Conservation (phyloP, 2,113 vertebrate genomes). For the Baryphthengus martii region DNA sequence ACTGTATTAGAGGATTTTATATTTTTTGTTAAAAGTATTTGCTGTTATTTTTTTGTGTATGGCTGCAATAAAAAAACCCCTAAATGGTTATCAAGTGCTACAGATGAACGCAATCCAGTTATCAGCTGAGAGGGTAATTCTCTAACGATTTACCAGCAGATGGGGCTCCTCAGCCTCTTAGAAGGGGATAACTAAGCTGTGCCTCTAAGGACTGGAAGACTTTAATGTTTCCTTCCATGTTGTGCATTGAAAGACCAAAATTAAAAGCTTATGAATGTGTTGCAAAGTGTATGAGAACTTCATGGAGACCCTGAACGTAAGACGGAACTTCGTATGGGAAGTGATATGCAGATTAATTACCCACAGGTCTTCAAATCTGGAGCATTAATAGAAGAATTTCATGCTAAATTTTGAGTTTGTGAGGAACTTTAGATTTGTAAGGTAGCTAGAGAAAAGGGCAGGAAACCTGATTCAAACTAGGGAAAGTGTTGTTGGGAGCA, state of each 20-base stretch:
- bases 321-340: not conserved
- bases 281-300: not conserved
- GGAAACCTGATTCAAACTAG: not conserved
- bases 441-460: not conserved
- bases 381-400: not conserved
- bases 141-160: constrained; percentile 1
- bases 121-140: not conserved
- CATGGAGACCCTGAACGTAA: not conserved
- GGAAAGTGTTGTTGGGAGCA: not conserved
- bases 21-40: not conserved
- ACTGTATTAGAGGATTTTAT: not conserved
- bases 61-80: not conserved
- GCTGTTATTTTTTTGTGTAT: not conserved
- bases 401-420: not conserved
- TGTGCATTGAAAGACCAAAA: not conserved
- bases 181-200: not conserved
- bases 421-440: not conserved
- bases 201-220: not conserved
- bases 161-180: not conserved
- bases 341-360: not conserved
- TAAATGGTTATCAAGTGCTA: not conserved
- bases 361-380: not conserved
- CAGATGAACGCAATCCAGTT: not conserved
- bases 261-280: not conserved
- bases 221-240: not conserved